Conservation (phyloP, 2,888 invertebrate species). For the Leucozona laternaria region DNA sequence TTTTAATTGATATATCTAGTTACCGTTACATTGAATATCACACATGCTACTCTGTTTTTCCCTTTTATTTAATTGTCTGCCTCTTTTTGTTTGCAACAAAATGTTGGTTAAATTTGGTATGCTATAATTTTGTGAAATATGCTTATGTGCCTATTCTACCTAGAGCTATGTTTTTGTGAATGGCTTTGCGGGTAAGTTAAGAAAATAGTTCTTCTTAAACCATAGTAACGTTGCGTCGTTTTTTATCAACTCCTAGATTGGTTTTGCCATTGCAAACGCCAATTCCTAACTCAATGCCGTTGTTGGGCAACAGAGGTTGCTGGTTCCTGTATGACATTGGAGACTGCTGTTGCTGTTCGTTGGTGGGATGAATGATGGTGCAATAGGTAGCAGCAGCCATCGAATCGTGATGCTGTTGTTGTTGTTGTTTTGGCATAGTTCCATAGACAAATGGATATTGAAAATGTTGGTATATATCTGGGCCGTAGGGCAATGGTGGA, state of each 20-base stretch:
- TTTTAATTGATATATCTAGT: not conserved
- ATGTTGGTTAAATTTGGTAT: not conserved
- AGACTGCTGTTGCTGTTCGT: slow-evolving; percentile 78
- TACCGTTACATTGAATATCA: slow-evolving; percentile 33
- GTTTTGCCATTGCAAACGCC: not conserved
- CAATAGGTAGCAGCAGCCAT: slow-evolving; percentile 79
- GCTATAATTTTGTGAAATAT: not conserved
- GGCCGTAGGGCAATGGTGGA: slow-evolving; percentile 84
- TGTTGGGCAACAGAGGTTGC: not conserved
- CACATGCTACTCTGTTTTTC: slow-evolving; percentile 1
- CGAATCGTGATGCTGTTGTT: slow-evolving; percentile 79
- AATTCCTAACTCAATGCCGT: not conserved
- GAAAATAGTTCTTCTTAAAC: not conserved
- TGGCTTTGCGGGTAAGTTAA: not conserved
- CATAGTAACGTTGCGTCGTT: slow-evolving; percentile 30
- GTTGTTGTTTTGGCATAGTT: slow-evolving; percentile 57
- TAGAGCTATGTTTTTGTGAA: not conserved
- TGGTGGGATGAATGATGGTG: slow-evolving; percentile 77
- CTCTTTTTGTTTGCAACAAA: not conserved
- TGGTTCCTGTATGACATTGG: slow-evolving; percentile 18
- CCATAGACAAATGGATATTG: slow-evolving; percentile 44
- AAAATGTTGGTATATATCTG: slow-evolving; percentile 55
- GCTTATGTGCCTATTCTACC: not conserved
- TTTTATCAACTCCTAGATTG: slow-evolving; percentile 7
- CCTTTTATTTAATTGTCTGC: not conserved